Percentiles rank a stretch among this genome's conserved stretches.
These are phyloP conservation scores for Benitochromis conjunctus DNA, from an alignment of 2,113 vertebrate genomes.

Conservation along the genomic window DNA sequence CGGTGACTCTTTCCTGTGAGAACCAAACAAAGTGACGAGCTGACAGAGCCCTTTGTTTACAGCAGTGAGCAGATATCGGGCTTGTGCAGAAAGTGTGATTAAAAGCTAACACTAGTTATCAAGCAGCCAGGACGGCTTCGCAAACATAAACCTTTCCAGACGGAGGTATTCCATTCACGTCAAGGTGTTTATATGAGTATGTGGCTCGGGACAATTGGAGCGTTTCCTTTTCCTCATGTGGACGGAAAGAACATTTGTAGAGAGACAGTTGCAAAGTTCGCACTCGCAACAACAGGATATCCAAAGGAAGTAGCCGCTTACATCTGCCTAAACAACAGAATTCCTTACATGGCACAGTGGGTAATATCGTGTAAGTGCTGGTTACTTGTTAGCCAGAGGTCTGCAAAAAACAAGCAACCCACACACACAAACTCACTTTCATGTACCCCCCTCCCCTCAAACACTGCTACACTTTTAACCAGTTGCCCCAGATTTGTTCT, in stretches of 20 bases:
- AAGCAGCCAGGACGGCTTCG: background rate
- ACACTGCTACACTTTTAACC: background rate
- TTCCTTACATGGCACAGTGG: constrained; percentile 20
- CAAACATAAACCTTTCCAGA: constrained; percentile 10
- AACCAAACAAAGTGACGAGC: background rate
- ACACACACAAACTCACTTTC: background rate
- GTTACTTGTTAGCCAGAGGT: constrained; percentile 60
- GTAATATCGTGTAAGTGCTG: background rate
- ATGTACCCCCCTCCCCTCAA: background rate
- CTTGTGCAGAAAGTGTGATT: background rate
- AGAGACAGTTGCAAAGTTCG: constrained; percentile 1
- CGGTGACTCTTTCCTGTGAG: constrained; percentile 1
- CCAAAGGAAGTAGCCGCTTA: constrained; percentile 60
- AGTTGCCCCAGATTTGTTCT: constrained; percentile 43
- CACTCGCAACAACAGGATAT: constrained; percentile 73
- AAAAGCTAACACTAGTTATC: background rate
- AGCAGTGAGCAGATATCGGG: background rate
- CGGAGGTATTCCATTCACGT: constrained; percentile 31
- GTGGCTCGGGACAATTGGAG: constrained; percentile 32
- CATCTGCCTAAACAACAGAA: constrained; percentile 31
- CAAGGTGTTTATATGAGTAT: background rate
- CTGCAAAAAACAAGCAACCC: constrained; percentile 9
- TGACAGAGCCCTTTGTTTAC: background rate
- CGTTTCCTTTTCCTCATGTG: constrained; percentile 65
- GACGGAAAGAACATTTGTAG: constrained; percentile 31